Percentiles rank a stretch among this genome's conserved stretches.
Conservation (phyloP, 2,888 invertebrate genomes). For the Mactromeris polynyma region DNA sequence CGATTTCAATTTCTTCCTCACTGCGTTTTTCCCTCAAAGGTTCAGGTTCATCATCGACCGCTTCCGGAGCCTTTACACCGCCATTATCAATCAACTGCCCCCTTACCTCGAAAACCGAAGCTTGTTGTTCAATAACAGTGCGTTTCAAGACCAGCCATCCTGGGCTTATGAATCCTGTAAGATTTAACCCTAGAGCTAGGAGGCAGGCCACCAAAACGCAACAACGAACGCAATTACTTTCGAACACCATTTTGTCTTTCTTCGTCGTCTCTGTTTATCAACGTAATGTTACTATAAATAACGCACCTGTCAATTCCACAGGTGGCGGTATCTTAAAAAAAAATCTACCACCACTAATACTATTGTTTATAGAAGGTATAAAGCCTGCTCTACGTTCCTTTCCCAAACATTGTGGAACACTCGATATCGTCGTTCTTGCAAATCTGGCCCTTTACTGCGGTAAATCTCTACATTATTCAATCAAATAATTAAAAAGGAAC, state of each 20-base stretch:
- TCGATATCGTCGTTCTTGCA: no score
- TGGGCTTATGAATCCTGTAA: slow-evolving; percentile 48
- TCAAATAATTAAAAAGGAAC: no score
- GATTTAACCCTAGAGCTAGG: slow-evolving; percentile 45
- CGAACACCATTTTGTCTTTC: slow-evolving; percentile 40
- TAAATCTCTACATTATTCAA: no score
- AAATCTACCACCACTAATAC: no score
- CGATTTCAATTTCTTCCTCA: slow-evolving; percentile 22
- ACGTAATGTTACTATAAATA: slow-evolving; percentile 2
- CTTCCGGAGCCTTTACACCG: not conserved
- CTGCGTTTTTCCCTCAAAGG: slow-evolving; percentile 20
- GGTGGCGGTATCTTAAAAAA: no score
- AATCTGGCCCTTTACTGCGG: no score
- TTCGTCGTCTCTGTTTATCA: not conserved
- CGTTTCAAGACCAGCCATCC: slow-evolving; percentile 58
- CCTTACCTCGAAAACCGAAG: slow-evolving; percentile 14
- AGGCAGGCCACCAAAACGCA: slow-evolving; percentile 36
- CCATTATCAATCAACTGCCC: not conserved
- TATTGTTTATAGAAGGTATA: no score
- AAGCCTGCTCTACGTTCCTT: no score
- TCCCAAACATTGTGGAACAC: no score
- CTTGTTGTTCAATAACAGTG: slow-evolving; percentile 26
- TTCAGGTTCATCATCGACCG: not conserved
- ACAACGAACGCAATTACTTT: slow-evolving; percentile 30
- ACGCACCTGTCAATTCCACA: not conserved